Evolutionary conservation across 2,113 vertebrate species (phyloP), one percentile per base, ranked within the genome.

Genomic region (Mastomys coucha): DNA sequence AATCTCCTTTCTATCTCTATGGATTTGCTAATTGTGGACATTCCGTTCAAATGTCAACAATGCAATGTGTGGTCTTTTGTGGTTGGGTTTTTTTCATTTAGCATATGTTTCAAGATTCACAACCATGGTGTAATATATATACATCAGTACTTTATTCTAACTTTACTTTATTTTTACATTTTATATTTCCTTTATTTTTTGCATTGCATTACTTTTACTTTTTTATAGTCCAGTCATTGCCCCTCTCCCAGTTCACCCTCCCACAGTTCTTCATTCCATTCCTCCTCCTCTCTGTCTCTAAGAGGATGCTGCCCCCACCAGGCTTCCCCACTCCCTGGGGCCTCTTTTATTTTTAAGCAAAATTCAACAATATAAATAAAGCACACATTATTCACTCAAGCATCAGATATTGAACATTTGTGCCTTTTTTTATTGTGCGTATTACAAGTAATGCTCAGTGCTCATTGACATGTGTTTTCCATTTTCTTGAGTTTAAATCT

Each of bases 391-490:
- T 88, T 93, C 78, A 69, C 33, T 49, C 42, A n/a, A n/a, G 51
- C 16, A 49, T 65, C 39, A 76, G 28, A 7, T 93, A 16, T 69
- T 60, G 20, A 87, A n/a, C 10, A 65, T 77, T 88, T 33, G 31
- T 20, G 13, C 31, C 73, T 73, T 96, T 93, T 51, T 58, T 22
- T 69, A 87, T 75, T 80, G 82, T 26, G 1, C 65, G 60, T 75
- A 80, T 88, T 93, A 89, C 56, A 60, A 88, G 45, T 85, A 95
- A 91, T 89, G 45, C 42, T 91, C 63, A 73, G 12, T 80, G 67
- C 72, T 95, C 53, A 85, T 93, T 67, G 31, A 77, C 19, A 84
- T n/a, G 80, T 17, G 39, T 45, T 86, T 86, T 86, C 16, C 39
- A 86, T 49, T 86, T 33, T 96, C 92, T 91, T 87, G 60, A 65